Evolutionary conservation across 1,140 invertebrate species (phyloP).

Genomic region (Rhagoletis pomonella): DNA sequence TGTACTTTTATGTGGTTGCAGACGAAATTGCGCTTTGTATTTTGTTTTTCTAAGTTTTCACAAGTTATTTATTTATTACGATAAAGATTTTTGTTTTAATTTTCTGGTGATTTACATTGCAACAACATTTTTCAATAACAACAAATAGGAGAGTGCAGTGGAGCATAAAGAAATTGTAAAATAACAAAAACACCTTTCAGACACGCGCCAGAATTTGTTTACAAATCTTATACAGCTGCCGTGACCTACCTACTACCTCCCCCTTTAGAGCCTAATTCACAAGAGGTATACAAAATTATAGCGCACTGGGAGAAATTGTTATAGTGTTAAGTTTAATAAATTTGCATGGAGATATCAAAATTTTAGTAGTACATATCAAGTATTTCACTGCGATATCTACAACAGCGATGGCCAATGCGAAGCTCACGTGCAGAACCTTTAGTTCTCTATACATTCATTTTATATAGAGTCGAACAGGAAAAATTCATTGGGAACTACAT

Average conservation of each 20-base stretch:
- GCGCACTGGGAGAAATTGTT: too few relatives aligned
- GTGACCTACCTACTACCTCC: neutral
- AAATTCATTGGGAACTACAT: too few relatives aligned
- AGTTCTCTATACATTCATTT: too few relatives aligned
- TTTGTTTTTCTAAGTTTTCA: neutral
- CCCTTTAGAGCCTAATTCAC: neutral
- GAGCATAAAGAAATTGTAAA: conserved; percentile 18
- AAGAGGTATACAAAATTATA: too few relatives aligned
- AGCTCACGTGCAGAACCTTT: too few relatives aligned
- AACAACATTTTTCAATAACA: neutral
- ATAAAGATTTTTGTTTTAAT: conserved; percentile 1
- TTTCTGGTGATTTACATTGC: conserved; percentile 8
- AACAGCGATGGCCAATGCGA: too few relatives aligned
- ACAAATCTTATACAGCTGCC: neutral
- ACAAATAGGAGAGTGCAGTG: neutral
- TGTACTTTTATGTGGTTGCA: too few relatives aligned
- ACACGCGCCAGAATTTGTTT: conserved; percentile 28
- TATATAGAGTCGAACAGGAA: too few relatives aligned
- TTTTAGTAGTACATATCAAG: too few relatives aligned
- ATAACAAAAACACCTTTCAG: neutral
- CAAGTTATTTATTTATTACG: conserved; percentile 16
- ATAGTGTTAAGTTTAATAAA: too few relatives aligned
- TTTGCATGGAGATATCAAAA: too few relatives aligned
- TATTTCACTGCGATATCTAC: too few relatives aligned
- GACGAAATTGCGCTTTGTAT: neutral